phyloP scores from a whole-genome alignment of 2,113 vertebrate species.

The Pachycephala philippinensis region DNA sequence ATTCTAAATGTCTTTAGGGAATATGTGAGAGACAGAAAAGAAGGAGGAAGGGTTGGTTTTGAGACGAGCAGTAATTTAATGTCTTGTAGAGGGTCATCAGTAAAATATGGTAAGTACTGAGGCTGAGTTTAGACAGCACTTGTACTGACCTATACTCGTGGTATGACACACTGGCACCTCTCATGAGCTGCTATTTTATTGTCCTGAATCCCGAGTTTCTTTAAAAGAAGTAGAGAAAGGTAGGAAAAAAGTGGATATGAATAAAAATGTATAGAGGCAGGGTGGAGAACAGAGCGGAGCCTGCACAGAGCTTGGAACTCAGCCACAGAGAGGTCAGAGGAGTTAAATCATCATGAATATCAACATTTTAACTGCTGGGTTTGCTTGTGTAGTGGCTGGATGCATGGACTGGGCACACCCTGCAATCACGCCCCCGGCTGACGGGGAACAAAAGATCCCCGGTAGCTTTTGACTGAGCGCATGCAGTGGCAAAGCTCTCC shows the following conservation, averaged over 20 bases:
- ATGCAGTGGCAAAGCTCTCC: background rate
- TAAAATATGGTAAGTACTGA: background rate
- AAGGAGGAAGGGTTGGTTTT: background rate
- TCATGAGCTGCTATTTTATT: background rate
- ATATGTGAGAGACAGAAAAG: background rate
- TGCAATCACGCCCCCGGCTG: background rate
- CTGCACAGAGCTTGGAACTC: background rate
- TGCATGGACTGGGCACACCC: background rate
- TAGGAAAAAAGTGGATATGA: background rate
- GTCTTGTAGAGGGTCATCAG: background rate
- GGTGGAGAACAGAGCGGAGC: background rate
- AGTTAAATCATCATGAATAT: background rate
- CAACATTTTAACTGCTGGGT: background rate
- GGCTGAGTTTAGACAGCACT: background rate
- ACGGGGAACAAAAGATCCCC: background rate
- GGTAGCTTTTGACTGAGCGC: rapidly evolving
- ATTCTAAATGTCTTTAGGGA: background rate
- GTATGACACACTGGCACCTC: background rate
- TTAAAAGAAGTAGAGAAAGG: background rate
- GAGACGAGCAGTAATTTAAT: background rate
- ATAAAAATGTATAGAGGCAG: background rate
- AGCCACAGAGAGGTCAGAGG: background rate
- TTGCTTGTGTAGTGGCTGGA: background rate
- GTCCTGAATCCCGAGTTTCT: background rate
- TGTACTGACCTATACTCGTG: background rate